Evolutionary conservation across 2,113 vertebrate genomes (phyloP).

Genomic region (Falco punctatus): DNA sequence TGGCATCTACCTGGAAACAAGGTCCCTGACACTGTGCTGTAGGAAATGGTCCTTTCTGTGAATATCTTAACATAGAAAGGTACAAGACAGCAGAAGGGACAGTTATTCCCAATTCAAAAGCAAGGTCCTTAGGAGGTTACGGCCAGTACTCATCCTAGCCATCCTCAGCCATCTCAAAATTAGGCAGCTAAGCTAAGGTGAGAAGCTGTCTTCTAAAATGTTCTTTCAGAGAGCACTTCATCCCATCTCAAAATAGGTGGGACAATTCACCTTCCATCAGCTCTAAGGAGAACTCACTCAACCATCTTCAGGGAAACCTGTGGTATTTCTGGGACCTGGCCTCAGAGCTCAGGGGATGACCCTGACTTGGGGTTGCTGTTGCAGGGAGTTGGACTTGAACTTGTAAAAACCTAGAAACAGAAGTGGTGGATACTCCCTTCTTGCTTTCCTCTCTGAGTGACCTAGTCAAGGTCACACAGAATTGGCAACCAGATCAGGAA

Average conservation of each 20-base stretch:
- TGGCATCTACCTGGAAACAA: background rate
- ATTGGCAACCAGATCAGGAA: slow-evolving; percentile 31
- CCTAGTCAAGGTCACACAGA: background rate
- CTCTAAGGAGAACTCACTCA: background rate
- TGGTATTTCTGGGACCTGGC: background rate
- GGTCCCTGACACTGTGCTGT: background rate
- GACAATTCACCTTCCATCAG: background rate
- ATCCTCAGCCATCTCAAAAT: background rate
- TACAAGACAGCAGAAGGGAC: background rate
- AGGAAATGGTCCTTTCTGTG: background rate
- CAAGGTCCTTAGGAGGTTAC: background rate
- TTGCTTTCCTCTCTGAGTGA: background rate
- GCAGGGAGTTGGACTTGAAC: background rate
- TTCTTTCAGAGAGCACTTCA: background rate
- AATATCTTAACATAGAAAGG: background rate
- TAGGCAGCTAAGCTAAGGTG: background rate
- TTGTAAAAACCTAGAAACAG: background rate
- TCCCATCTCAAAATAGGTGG: background rate
- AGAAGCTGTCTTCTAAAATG: background rate
- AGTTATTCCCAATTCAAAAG: background rate
- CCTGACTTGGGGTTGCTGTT: background rate
- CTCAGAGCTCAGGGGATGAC: background rate
- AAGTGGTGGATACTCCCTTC: background rate
- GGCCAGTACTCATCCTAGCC: background rate
- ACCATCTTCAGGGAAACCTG: background rate